A percentile compares a stretch with the other conserved stretches of the same genome.
phyloP scores from a whole-genome alignment of 2,888 invertebrate species.

The Salpingus planirostris region DNA sequence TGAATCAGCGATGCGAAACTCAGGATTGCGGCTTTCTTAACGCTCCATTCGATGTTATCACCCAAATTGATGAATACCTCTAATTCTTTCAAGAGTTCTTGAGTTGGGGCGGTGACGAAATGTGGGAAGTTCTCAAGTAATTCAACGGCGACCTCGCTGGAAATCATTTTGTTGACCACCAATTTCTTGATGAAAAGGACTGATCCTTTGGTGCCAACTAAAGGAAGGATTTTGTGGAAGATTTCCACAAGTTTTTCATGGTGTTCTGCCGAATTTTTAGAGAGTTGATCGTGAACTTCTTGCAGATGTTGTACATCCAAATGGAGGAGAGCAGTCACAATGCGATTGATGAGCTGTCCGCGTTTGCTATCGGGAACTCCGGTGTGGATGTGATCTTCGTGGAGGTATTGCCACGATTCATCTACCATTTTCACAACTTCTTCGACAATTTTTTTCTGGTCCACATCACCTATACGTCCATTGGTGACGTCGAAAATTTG shows the following conservation, averaged over 20 bases:
- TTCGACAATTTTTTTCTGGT: slow-evolving; percentile 23
- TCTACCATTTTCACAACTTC: slow-evolving; percentile 30
- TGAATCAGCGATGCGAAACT: slow-evolving; percentile 42
- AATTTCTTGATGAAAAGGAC: slow-evolving; percentile 37
- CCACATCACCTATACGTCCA: slow-evolving; percentile 30
- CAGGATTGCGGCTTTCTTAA: slow-evolving; percentile 38
- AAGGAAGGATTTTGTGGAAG: slow-evolving; percentile 41
- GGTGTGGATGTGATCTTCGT: slow-evolving; percentile 31
- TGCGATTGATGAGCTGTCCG: slow-evolving; percentile 33
- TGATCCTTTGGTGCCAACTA: slow-evolving; percentile 41
- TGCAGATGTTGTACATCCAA: slow-evolving; percentile 32
- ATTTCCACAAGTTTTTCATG: slow-evolving; percentile 20
- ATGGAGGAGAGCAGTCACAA: slow-evolving; percentile 28
- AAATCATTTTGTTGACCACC: slow-evolving; percentile 32
- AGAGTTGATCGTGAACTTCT: slow-evolving; percentile 22
- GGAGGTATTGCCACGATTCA: slow-evolving; percentile 32
- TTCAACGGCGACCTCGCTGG: slow-evolving; percentile 27
- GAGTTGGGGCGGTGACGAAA: slow-evolving; percentile 37
- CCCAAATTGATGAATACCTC: slow-evolving; percentile 29
- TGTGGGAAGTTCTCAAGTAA: slow-evolving; percentile 40
- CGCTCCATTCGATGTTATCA: slow-evolving; percentile 20
- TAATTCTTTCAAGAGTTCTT: slow-evolving; percentile 35
- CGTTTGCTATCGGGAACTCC: slow-evolving; percentile 31
- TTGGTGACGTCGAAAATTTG: slow-evolving; percentile 30
- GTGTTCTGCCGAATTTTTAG: slow-evolving; percentile 7